Evolutionary conservation across 2,113 vertebrate species (phyloP).

Genomic region (human): DNA sequence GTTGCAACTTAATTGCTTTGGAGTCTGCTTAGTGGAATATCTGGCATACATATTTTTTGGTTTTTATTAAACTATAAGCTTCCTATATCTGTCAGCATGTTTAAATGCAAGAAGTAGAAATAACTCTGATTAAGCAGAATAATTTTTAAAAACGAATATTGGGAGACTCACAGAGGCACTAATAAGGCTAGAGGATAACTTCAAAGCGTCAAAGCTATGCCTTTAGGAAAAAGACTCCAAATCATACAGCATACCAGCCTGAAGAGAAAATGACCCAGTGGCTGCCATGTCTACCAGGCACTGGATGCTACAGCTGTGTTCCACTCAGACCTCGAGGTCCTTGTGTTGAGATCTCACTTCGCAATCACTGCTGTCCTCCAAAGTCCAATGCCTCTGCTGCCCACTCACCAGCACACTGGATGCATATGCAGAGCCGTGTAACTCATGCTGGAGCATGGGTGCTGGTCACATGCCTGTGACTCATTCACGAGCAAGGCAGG

Average conservation of each 20-base stretch:
- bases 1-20: not conserved
- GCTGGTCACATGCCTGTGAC: not conserved
- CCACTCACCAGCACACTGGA: not conserved
- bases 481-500: not conserved
- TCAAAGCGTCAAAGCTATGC: not conserved
- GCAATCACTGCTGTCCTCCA: not conserved
- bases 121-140: not conserved
- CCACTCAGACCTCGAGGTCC: not conserved
- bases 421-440: not conserved
- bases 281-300: not conserved
- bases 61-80: not conserved
- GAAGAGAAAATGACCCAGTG: not conserved
- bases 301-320: not conserved
- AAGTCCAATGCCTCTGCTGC: not conserved
- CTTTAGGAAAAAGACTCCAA: not conserved
- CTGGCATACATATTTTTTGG: not conserved
- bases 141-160: not conserved
- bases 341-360: not conserved
- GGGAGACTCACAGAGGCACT: not conserved
- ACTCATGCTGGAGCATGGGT: not conserved
- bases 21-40: not conserved
- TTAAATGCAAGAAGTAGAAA: not conserved
- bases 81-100: not conserved
- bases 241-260: not conserved
- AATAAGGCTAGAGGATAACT: not conserved